Percentiles rank a stretch among this genome's conserved stretches.
Evolutionary conservation across 2,888 invertebrate genomes (phyloP).

Genomic region (Temnothorax ravouxi): DNA sequence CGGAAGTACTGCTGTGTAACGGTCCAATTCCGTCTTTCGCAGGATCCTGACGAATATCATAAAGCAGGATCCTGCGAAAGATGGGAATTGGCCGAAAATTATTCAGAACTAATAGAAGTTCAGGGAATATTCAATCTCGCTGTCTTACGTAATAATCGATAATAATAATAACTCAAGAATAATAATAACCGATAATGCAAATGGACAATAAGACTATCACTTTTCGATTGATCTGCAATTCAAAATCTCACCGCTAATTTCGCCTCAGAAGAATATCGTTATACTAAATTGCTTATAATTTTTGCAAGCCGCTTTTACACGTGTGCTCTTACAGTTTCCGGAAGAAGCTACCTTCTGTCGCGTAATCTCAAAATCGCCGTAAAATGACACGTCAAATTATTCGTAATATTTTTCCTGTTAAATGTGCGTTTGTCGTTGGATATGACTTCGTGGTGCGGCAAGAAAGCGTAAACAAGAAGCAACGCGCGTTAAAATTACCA

Average conservation of each 20-base stretch:
- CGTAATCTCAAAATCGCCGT: background rate
- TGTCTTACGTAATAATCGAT: conserved; percentile 16
- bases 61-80: conserved; percentile 55
- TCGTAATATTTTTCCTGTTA: conserved; percentile 1
- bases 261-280: background rate
- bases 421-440: background rate
- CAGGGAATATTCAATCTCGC: background rate
- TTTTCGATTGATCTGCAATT: conserved; percentile 18
- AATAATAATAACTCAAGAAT: background rate
- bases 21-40: conserved; percentile 55
- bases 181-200: conserved; percentile 46
- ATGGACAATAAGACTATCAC: conserved; percentile 20
- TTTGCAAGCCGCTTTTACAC: background rate
- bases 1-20: conserved; percentile 53
- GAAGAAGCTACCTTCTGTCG: background rate
- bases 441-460: conserved; percentile 7
- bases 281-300: conserved; percentile 42
- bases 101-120: conserved; percentile 35
- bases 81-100: conserved; percentile 44
- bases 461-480: conserved; percentile 34
- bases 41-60: conserved; percentile 41
- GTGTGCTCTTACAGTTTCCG: background rate
- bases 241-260: conserved; percentile 25
- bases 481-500: conserved; percentile 48
- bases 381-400: background rate